Percentiles rank a stretch among this genome's conserved stretches.
Evolutionary conservation across 2,797 vertebrate genomes (phyloP).

Genomic region (Aselliscus stoliczkanus): DNA sequence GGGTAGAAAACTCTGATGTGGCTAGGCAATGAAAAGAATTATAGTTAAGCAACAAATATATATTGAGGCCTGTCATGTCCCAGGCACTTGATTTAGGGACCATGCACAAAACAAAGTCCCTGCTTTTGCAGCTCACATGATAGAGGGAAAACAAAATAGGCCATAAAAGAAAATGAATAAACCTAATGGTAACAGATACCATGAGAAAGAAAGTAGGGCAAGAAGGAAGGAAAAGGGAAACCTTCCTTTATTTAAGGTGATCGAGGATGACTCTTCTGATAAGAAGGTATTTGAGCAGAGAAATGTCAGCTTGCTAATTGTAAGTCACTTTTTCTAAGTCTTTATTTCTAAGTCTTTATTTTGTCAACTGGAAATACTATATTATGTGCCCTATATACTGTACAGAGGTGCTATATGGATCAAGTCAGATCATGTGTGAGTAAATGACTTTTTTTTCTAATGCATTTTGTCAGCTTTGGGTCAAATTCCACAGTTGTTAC

Average conservation of each 20-base stretch:
- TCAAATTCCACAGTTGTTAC: background rate
- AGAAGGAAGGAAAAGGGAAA: background rate
- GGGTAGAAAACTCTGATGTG: background rate
- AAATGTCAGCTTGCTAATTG: background rate
- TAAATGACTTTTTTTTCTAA: background rate
- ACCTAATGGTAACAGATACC: background rate
- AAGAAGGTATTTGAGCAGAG: background rate
- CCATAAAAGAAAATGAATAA: background rate
- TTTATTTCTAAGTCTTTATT: constrained; percentile 9
- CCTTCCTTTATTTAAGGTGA: background rate
- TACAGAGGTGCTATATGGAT: background rate
- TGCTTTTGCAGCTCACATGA: background rate
- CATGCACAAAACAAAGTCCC: constrained; percentile 1
- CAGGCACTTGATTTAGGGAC: background rate
- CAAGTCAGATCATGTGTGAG: background rate
- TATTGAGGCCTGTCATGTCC: background rate
- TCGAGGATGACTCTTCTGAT: background rate
- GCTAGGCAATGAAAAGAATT: constrained; percentile 38
- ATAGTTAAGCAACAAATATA: constrained; percentile 40
- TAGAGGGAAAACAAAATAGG: background rate
- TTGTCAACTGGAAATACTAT: background rate
- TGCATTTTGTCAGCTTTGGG: background rate
- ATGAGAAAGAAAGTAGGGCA: background rate
- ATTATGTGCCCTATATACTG: background rate
- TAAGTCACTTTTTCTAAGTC: too few relatives aligned